Base-by-base conservation (phyloP, 2,888 invertebrate species). In the Cerceris ruficornis region DNA sequence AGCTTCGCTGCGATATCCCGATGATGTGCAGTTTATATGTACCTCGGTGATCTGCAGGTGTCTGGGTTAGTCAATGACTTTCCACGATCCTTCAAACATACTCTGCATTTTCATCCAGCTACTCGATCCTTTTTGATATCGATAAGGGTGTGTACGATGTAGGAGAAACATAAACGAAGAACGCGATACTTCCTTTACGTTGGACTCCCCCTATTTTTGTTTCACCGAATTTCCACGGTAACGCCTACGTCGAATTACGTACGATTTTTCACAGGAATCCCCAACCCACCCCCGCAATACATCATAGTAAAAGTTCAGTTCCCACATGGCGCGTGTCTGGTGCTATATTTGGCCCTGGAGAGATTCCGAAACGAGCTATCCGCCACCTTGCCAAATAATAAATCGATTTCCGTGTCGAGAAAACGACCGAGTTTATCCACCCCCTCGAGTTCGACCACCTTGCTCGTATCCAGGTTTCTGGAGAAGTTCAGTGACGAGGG, bases 291-390 rank as follows among this genome's bases (percentile, higher is more conserved):
- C 72, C 59, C 46, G 73, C 70, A 74, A 85, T 85, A 87, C 72
- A 89, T 89, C 88, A 84, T 80, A 50, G 81, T 69, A 83, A 28
- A 28, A 77, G 83, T 81, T 82, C 79, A 81, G 81, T 67, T 68
- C 81, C 86, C 90, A 90, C 86, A 88, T 90, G 90, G 88, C 90
- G 87, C 77, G 84, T 82, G 83, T 77, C 79, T 80, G 65, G 64
- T 61, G 70, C 57, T 72, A 62, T 68, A 66, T 64, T 69, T 64
- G 77, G 83, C 80, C 85, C 85, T 88, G 79, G 64, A 75, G 83
- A 82, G 83, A 74, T 64, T 69, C 58, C 67, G 62, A 60, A 86
- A 83, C 78, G 83, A 85, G 83, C 79, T 75, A 81, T 82, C 83
- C 77, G 81, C 85, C 87, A 88, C 89, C 87, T 86, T 85, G 83